Base-by-base conservation (phyloP, 2,888 invertebrate species). In the Auanema freiburgensis region DNA sequence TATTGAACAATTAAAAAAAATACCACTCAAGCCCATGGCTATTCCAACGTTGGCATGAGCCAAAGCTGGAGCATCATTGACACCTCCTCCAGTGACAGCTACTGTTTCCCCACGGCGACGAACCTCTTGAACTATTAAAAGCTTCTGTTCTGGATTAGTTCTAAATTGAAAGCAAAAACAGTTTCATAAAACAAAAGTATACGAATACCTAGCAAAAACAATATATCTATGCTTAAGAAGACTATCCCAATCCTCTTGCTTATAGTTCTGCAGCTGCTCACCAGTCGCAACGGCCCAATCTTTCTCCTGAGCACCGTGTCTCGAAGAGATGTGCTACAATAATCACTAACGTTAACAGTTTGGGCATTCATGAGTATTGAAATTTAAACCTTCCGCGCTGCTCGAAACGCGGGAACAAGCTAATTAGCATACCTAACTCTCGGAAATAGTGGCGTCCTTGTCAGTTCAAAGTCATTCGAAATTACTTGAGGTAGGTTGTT, bases 41-140 rank as follows among this genome's bases (percentile, higher is more conserved):
- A 82, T 82, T 54, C 82, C 82, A 11, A 82, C 74, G 63, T 82
- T 82, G 1, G 82, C 82, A 46, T 78, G 78, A 16, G 82, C 80
- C 21, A 82, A 63, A 0, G 79, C 81, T 5, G 81, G 79, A 2
- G 81, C 79, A 61, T 81, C 81, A 62, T 81, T 80, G 10, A 79
- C 81, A 8, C 81, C 81, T 14, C 80, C 80, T 1, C 81, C 81
- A 0, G 80, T 80, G 2, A 80, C 78, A 4, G 78, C 80, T 2
- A 81, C 80, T 14, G 77, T 80, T 60, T 82, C 81, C 21, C 78
- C 79, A 3, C 81, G 63, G 25, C 72, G 65, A 52, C 81, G 81
- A n/a, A 82, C 81, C 56, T 82, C 79, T 54, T 77, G 73, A 56
- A 82, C 82, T 1, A 82, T 82, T 23, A 70, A 63, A 55, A 82